Evolutionary conservation across 2,113 vertebrate species (phyloP), one percentile per base, ranked within the genome.

Genomic region (Pelodiscus sinensis): DNA sequence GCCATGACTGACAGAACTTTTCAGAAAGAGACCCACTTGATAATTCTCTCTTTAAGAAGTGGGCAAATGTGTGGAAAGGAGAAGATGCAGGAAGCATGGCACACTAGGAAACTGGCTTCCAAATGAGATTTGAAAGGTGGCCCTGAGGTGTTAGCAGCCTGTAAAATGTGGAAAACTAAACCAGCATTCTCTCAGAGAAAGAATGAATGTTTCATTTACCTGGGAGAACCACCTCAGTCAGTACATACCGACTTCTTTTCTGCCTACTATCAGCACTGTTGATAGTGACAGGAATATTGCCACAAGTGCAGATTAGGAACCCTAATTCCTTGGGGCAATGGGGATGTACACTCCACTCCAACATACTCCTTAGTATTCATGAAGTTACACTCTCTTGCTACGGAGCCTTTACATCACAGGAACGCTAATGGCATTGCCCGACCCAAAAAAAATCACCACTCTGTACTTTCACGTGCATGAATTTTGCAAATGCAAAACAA

Each of bases 1-100:
- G 65, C 65, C 16, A 29, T 18, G 56, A 91, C 89, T 94, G 91
- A 95, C 86, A 84, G 92, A 86, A 91, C 90, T 96, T 96, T 86
- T 97, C 96, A 89, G 84, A 92, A 95, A 77, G 90, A 96, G 89
- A 86, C 92, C 75, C 83, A 56, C 0, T 91, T 81, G 10, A 50
- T 2, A 75, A 79, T 86, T 84, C 94, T 0, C 1, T 56, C 51
- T 83, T 81, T 84, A 81, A 83, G 79, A 84, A 85, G 50, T 68
- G 89, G 58, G 80, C 62, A 90, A 81, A 84, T 35, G 93, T 68
- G 77, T 4, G 81, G 95, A 90, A 94, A 92, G 81, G 85, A 71
- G 90, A 85, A 92, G 88, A 68, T 54, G 31, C 93, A 84, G 80
- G 1, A 86, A 52, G 87, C 7, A 31, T 82, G 1, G 54, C 79